Evolutionary conservation across 1,140 invertebrate species (phyloP).

Genomic region (Lepidotrigona ventralis): DNA sequence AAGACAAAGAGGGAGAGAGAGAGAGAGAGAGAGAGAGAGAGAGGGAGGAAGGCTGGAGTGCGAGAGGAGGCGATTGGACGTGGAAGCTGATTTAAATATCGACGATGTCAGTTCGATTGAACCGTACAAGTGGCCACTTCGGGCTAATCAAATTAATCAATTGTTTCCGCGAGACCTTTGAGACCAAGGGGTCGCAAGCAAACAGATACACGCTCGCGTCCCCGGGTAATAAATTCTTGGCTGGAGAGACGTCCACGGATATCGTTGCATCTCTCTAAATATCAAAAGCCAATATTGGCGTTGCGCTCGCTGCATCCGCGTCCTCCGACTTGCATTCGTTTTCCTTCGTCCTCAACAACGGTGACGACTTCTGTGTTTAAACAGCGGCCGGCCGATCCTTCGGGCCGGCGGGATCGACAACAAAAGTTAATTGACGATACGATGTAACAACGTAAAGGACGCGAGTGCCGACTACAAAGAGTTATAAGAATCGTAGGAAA

Average conservation of each 20-base stretch:
- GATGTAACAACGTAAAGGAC: neutral
- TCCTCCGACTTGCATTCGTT: neutral
- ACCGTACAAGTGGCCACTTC: conserved; percentile 37
- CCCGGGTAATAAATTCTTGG: conserved; percentile 29
- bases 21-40: neutral
- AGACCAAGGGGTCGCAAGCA: neutral
- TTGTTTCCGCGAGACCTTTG: conserved; percentile 15
- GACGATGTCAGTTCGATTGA: conserved; percentile 19
- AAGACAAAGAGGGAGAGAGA: neutral
- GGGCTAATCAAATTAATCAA: conserved; percentile 39
- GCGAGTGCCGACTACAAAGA: neutral
- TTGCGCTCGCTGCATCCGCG: neutral
- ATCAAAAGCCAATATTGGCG: conserved; percentile 48
- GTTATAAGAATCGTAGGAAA: neutral
- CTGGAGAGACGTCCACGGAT: conserved; percentile 17
- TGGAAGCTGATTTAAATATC: conserved; percentile 37
- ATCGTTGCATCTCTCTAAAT: conserved; percentile 17
- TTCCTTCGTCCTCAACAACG: neutral
- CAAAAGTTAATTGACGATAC: conserved; percentile 35
- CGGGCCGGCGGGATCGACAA: neutral
- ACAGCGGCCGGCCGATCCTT: neutral
- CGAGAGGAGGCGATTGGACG: neutral
- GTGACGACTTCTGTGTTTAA: conserved; percentile 1
- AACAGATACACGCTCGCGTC: neutral
- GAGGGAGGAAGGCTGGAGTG: neutral